Evolutionary conservation across 2,888 invertebrate genomes (phyloP), one percentile per base, ranked within the genome.

Genomic region (Drosophila phalerata): DNA sequence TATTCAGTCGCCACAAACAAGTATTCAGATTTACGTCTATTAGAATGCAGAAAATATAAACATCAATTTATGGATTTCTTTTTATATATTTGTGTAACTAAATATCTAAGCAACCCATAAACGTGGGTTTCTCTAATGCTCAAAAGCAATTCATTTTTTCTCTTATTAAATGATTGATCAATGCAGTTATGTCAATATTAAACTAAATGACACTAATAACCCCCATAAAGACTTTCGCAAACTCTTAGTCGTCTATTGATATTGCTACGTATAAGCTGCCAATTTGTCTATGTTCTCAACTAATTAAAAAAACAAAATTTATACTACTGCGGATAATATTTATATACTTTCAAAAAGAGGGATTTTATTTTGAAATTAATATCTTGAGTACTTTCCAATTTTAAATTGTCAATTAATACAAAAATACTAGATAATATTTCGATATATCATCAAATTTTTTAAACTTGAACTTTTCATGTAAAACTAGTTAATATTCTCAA

Each of bases 11-110:
- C n/a, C 37, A 15, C 34, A 53, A 30, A 48, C 47, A 55, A 51
- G 65, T 73, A 77, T 72, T 72, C 73, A 60, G 30, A 69, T 81
- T 79, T 75, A 63, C 84, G 73, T 66, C 68, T 37, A 68, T 78
- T 82, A 64, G 17, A 64, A 66, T 69, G 68, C 51, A 64, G 47
- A 68, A 58, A 45, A 61, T 52, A 34, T 13, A 34, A 55, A 4
- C 64, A 73, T 69, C 43, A 58, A 64, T 49, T 47, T 47, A 25
- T 52, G 32, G 17, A 34, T 34, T 52, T 75, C 37, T 52, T 56
- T 58, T 64, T 49, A 51, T 48, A 43, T 48, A 66, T 49, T 62
- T 62, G 22, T 67, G 51, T 55, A 55, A 67, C 69, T 19, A 17
- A 10, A 49, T 40, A 45, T 19, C 30, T 75, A 60, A 57, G 56